Evolutionary conservation across 2,113 vertebrate genomes (phyloP), one percentile per base, ranked within the genome.

Genomic region (Cyphomyrus discorhynchus): DNA sequence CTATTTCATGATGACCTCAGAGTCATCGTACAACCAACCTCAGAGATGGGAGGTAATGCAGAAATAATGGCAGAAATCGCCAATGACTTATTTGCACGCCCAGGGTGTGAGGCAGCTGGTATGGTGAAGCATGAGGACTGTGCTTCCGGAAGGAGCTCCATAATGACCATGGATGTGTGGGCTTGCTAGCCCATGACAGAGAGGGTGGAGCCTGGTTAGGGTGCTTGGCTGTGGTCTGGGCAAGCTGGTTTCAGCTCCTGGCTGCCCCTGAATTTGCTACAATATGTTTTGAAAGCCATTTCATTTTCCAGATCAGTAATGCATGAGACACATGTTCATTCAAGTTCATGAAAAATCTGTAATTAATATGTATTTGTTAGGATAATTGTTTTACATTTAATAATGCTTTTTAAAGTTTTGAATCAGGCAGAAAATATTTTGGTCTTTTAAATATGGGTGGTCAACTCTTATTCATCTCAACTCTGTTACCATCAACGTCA

Each of bases 191-290:
- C 82, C 42, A 10, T 31, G 10, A 86, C n/a, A 31, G 31, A 86
- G 6, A 53, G 85, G 47, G 52, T 35, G 50, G 11, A 56, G 10
- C 27, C 47, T 87, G 86, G 35, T 87, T 56, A 39, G 62, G 9
- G 86, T 87, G 52, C 17, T 24, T 58, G 86, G 24, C 50, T 58
- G 35, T 87, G 85, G 15, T 58, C 86, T 85, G 46, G 62, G 3
- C 3, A 66, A 66, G 3, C 62, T 66, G 9, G 3, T 3, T 27
- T 66, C 24, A 49, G 11, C n/a, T 49, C 83, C 83, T 87, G 31
- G 50, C 27, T 87, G 19, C 86, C 86, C 86, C 9, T 56, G 86
- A 87, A 87, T 87, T 87, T 87, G 52, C 50, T 87, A 87, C 50
- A 87, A 87, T 87, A 87, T 42, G 7, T 87, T 58, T 24, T 87